phyloP scores from a whole-genome alignment of 37 sponge, comb jelly and placozoan genomes.

The Crambe crambe region DNA sequence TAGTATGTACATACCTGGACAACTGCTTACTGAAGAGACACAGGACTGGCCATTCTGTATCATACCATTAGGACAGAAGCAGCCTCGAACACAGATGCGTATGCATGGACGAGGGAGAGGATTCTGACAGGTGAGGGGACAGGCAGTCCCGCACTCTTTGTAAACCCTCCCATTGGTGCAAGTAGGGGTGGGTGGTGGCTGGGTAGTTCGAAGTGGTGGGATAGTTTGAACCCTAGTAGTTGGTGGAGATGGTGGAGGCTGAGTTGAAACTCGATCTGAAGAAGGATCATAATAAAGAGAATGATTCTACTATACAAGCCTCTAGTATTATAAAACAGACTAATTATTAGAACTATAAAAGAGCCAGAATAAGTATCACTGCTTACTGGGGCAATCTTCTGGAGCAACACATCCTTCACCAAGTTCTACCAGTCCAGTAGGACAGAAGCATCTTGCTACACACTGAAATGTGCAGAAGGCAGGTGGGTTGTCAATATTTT shows the following conservation, averaged over 20 bases:
- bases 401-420: constrained; percentile 4
- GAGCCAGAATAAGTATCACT: too few species aligned
- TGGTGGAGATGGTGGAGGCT: background rate
- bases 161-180: constrained; percentile 3
- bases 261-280: background rate
- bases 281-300: too few species aligned
- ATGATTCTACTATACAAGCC: too few species aligned
- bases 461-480: background rate
- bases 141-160: constrained; percentile 19
- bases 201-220: background rate
- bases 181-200: background rate
- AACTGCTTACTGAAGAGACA: too few species aligned
- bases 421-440: constrained; percentile 5
- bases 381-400: constrained; percentile 4
- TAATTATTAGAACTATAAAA: too few species aligned
- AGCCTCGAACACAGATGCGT: background rate
- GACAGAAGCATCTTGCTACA: constrained; percentile 17
- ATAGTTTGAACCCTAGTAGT: background rate
- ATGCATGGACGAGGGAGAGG: background rate
- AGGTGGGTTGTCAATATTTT: constrained; percentile 9
- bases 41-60: too few species aligned
- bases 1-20: too few species aligned
- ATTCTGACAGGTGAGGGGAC: constrained; percentile 21
- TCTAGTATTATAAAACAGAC: too few species aligned
- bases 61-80: constrained; percentile 28